Evolutionary conservation across 2,113 vertebrate species (phyloP), one percentile per base, ranked within the genome.

Genomic region (Polypterus senegalus): DNA sequence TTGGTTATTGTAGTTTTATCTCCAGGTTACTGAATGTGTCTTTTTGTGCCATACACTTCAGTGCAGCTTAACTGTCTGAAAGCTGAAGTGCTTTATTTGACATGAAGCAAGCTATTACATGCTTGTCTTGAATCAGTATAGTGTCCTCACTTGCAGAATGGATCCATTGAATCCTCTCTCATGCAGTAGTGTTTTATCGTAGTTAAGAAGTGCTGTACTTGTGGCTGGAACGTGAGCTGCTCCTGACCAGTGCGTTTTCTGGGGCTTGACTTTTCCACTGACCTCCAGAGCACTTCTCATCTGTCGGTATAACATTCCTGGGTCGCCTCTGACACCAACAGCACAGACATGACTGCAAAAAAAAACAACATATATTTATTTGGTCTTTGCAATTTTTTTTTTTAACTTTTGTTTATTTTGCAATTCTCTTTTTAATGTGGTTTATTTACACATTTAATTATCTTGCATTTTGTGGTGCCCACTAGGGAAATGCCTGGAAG

Each of bases 261-360:
- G 89, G 88, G 62, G 82, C 85, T 0, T 86, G 89, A 68, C 82
- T 82, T 74, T 92, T 94, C 91, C 91, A 92, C 73, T 80, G 87
- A 1, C 77, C 76, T 0, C 81, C 80, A 0, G 86, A 89, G 4
- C 83, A 82, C 61, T 81, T 86, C 46, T 91, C 86, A 0, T 91
- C 88, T 1, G 73, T 82, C 0, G 86, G 83, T 5, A 79, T 80
- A 54, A 80, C 74, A 63, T 76, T 79, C 61, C 83, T 71, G 1
- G 68, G 68, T 0, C 81, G 81, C 46, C 87, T 76, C 70, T 91
- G 88, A 80, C 91, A 93, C 89, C 92, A 94, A 77, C 92, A 94
- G 76, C 91, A 94, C 70, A 94, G 85, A 67, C 92, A 94, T 1
- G 92, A 92, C 92, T 94, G 52, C 0, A 3, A 53, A 72, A 69